Conservation (phyloP, 1,140 invertebrate genomes). For the Eufriesea mexicana region DNA sequence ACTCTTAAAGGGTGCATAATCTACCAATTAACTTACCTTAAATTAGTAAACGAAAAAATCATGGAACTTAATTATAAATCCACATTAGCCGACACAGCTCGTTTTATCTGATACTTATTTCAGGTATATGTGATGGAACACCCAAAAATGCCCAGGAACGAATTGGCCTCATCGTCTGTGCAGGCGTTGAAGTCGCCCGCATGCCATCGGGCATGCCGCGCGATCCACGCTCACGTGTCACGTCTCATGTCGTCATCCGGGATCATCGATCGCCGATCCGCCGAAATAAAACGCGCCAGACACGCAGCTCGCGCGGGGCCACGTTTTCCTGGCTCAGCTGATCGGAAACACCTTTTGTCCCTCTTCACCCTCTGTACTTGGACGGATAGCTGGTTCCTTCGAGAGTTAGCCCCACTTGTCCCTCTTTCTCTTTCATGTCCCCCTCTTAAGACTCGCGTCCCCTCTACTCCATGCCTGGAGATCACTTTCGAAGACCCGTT, state of each 20-base stretch:
- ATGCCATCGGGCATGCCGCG: slow-evolving; percentile 42
- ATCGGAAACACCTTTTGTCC: slow-evolving; percentile 34
- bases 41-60: background rate
- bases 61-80: background rate
- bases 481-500: slow-evolving; percentile 77
- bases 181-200: slow-evolving; percentile 53
- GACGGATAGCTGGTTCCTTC: background rate
- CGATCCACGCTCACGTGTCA: slow-evolving; percentile 36
- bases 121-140: background rate
- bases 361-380: slow-evolving; percentile 13
- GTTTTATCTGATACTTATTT: background rate
- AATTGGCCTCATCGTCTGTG: slow-evolving; percentile 1
- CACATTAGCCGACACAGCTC: background rate
- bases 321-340: slow-evolving; percentile 45
- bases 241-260: slow-evolving; percentile 47
- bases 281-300: slow-evolving; percentile 39
- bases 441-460: slow-evolving; percentile 28
- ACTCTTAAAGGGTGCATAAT: background rate
- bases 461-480: slow-evolving; percentile 48
- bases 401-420: slow-evolving; percentile 23
- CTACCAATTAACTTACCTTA: background rate
- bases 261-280: slow-evolving; percentile 44
- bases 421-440: slow-evolving; percentile 61
- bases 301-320: background rate
- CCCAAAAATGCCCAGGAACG: background rate